Conservation (phyloP, 2,797 vertebrate species). For the Mormyrops attenuatus region DNA sequence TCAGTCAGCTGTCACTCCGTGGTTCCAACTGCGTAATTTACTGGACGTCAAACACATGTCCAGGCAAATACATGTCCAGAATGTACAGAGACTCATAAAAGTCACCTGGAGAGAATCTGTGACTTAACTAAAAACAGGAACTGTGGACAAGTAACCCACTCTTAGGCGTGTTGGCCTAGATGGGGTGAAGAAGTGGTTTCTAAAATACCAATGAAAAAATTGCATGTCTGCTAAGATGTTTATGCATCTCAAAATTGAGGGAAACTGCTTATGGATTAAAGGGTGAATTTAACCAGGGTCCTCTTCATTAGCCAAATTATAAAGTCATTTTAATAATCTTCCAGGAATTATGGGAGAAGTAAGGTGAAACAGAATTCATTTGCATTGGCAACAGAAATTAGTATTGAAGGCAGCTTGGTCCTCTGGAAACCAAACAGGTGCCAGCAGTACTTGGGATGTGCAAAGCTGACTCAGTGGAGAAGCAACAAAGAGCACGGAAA, state of each 20-base stretch:
- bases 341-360: not conserved
- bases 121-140: not conserved
- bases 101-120: not conserved
- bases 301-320: not conserved
- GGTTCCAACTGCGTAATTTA: not conserved
- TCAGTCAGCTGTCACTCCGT: not conserved
- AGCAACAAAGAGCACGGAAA: not conserved
- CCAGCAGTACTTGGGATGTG: not conserved
- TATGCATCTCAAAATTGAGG: not conserved
- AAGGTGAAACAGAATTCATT: not conserved
- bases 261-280: not conserved
- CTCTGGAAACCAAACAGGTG: not conserved
- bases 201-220: not conserved
- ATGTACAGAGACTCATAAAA: not conserved
- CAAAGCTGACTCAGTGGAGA: not conserved
- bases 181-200: not conserved
- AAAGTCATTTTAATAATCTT: not conserved
- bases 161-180: not conserved
- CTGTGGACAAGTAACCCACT: not conserved
- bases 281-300: not conserved
- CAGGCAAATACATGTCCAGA: not conserved
- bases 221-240: not conserved
- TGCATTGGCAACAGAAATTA: not conserved
- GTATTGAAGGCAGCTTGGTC: not conserved
- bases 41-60: not conserved